Conservation (phyloP, 1,140 invertebrate species). For the Radopholus similis region DNA sequence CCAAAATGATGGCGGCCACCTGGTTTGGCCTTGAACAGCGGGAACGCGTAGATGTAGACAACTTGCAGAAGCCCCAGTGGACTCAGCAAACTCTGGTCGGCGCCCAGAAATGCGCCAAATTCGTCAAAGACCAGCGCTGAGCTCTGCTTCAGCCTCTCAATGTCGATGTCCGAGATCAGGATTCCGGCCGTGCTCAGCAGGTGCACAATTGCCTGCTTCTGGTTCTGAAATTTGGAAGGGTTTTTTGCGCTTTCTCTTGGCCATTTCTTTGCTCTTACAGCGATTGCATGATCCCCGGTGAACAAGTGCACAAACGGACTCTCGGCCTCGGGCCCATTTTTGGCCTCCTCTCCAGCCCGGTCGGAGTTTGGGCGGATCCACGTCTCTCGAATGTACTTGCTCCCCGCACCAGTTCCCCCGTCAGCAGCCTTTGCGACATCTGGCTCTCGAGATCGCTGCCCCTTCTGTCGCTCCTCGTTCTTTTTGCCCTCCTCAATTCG, state of each 20-base stretch:
- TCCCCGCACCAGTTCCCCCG: neutral
- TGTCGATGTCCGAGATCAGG: conserved; percentile 41
- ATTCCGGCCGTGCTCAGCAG: conserved; percentile 27
- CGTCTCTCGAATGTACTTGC: conserved; percentile 6
- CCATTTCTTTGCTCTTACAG: neutral
- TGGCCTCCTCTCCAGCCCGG: neutral
- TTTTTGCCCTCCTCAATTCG: conserved; percentile 2
- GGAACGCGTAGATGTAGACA: conserved; percentile 14
- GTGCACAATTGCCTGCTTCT: conserved; percentile 29
- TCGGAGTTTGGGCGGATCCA: conserved; percentile 19
- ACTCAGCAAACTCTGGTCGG: conserved; percentile 16
- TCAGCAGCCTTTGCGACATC: neutral
- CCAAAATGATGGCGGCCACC: neutral
- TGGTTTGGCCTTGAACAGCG: conserved; percentile 19
- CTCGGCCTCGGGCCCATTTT: neutral
- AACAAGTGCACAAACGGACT: neutral
- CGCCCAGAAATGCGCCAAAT: conserved; percentile 1
- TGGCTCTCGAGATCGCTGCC: neutral
- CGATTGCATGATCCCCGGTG: neutral
- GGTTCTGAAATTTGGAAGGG: conserved; percentile 2
- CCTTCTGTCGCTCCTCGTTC: neutral
- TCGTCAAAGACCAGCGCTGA: conserved; percentile 8
- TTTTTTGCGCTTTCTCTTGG: conserved; percentile 12
- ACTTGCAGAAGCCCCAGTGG: conserved; percentile 13
- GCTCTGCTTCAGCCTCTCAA: conserved; percentile 23